Base-by-base conservation (phyloP, 1,140 invertebrate species). In the Hylaeus anthracinus region DNA sequence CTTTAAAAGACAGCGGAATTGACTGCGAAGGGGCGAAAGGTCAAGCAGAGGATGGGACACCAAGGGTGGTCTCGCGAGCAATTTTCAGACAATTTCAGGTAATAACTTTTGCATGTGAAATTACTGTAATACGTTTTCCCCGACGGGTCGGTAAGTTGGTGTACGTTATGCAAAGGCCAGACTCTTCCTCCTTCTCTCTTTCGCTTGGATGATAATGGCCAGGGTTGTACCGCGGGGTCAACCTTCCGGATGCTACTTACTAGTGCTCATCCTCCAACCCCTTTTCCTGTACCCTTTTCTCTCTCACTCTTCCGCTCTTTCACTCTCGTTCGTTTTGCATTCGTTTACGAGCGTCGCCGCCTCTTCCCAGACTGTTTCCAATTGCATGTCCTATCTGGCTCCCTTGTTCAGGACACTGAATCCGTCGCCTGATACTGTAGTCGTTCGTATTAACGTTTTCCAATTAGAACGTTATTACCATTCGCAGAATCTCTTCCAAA, bases 21-120 rank as follows among this genome's bases (percentile, higher is more conserved):
- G 2, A 37, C 9, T 14, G 26, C 1, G 0, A 4, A n/a, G 60
- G 12, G 56, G 8, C 26, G 39, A 45, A 64, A 79, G 55, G 43
- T 14, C 9, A 12, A 9, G 15, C 37, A n/a, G 39, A 6, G 71
- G 39, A 43, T n/a, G 39, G 10, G 53, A 45, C 37, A 39, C 53
- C 15, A 55, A 53, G 10, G 56, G 53, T 15, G 45, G 26, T 63
- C 45, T 45, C 26, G 48, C 67, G 83, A 70, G 88, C 89, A 91
- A 91, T 92, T 92, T 92, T 89, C 90, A 86, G 86, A 91, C 90
- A 91, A 91, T 91, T 92, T 92, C 82, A 85, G 87, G 83, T 91
- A 92, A 92, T 92, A 92, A 92, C 84, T 92, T 92, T 92, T 91
- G 89, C 91, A 92, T 90, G 88, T 86, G 79, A 92, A 92, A 92